Evolutionary conservation across 35 echinoderm and acorn worm genomes (phyloP), one percentile per base, ranked within the genome.

Genomic region (Acanthaster planci): DNA sequence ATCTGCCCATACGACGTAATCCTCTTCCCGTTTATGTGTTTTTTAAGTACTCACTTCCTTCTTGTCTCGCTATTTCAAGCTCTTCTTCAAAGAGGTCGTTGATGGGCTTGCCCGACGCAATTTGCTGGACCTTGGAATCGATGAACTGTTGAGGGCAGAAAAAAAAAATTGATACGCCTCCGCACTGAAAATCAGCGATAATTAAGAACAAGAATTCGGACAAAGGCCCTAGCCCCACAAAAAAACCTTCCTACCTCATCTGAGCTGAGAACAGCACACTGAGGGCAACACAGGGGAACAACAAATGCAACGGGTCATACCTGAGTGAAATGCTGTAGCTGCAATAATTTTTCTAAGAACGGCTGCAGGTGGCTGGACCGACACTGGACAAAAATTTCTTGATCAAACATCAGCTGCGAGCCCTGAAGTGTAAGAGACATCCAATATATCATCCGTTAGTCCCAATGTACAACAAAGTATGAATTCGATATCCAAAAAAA

Each of bases 271-370:
- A n/a, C n/a, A n/a, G n/a, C n/a, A n/a, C n/a, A n/a, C n/a, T n/a
- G n/a, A n/a, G n/a, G n/a, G n/a, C n/a, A n/a, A n/a, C n/a, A n/a
- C n/a, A n/a, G n/a, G n/a, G n/a, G n/a, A n/a, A n/a, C n/a, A 19
- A n/a, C 39, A 81, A 5, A 50, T 54, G 51, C 14, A 15, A 38
- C 0, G 60, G 19, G 6, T 17, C 55, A 52, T 83, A 95, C 93
- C 93, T 91, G 89, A 51, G 89, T 86, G 52, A 95, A 95, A 83
- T 95, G 93, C 57, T 95, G 93, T 39, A 95, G 67, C 75, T 86
- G 84, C 39, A 95, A 82, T 29, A 91, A 17, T 54, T 59, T 91
- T 55, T 95, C 89, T 78, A 90, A 59, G 80, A 90, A 91, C 18
- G 86, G 56, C 39, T 77, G 23, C 38, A 84, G 68, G 83, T 87